phyloP scores from a whole-genome alignment of 1,140 invertebrate genomes.

The Drosophila setifemur region DNA sequence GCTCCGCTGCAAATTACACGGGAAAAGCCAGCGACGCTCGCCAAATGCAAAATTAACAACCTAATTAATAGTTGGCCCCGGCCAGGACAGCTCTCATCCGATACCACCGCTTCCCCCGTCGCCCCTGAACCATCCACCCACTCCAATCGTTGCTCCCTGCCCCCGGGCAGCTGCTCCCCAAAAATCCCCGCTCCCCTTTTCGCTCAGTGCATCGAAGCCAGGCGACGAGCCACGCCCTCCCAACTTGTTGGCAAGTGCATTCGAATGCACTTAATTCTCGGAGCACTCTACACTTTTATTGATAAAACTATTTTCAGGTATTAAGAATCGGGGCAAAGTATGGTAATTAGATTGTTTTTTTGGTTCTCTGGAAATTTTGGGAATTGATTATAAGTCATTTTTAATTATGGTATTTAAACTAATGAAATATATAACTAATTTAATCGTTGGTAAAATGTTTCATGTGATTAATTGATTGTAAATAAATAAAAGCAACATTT shows the following conservation, averaged over 20 bases:
- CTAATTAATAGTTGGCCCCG: conserved; percentile 71
- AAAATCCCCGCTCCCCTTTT: conserved; percentile 13
- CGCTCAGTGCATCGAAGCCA: conserved; percentile 6
- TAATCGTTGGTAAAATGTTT: no score
- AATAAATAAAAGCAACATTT: no score
- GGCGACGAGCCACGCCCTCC: conserved; percentile 5
- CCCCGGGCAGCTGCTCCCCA: conserved; percentile 50
- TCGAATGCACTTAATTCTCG: conserved; percentile 6
- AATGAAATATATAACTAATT: no score
- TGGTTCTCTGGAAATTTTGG: no score
- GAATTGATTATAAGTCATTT: no score
- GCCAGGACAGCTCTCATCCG: conserved; percentile 31
- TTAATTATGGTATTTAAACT: no score
- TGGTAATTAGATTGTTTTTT: no score
- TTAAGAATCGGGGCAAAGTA: no score
- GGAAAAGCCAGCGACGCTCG: conserved; percentile 70
- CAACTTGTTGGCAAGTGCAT: conserved; percentile 22
- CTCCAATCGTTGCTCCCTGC: background rate
- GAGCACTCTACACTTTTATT: no score
- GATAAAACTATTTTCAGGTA: no score
- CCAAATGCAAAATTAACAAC: conserved; percentile 80
- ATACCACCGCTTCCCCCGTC: conserved; percentile 3
- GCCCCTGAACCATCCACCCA: conserved; percentile 31
- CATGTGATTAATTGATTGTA: no score
- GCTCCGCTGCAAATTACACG: conserved; percentile 63